Conservation (phyloP, 2,888 invertebrate genomes). For the Micropterix aruncella region DNA sequence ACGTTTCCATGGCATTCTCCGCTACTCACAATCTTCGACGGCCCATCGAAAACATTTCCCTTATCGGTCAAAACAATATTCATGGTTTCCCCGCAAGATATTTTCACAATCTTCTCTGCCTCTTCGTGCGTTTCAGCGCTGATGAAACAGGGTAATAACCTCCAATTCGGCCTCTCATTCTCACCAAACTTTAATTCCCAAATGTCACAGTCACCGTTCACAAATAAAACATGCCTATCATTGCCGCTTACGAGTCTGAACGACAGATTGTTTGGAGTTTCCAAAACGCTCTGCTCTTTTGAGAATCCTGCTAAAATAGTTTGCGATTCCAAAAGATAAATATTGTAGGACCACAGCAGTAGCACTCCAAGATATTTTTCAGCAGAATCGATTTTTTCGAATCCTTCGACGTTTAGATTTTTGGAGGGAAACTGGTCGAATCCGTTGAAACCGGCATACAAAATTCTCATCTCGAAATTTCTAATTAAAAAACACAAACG, state of each 20-base stretch:
- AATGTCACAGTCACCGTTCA: constrained; percentile 25
- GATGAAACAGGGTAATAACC: constrained; percentile 13
- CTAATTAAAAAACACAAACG: too few species aligned
- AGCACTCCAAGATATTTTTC: too few species aligned
- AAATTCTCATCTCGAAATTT: too few species aligned
- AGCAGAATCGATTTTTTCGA: too few species aligned
- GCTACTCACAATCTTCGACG: constrained; percentile 42
- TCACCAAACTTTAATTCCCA: constrained; percentile 16
- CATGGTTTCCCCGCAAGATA: constrained; percentile 30
- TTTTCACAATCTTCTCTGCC: constrained; percentile 21
- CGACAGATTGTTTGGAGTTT: constrained; percentile 19
- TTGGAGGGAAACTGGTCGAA: too few species aligned
- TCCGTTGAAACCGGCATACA: too few species aligned
- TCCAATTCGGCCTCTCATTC: constrained; percentile 18
- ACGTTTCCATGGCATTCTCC: constrained; percentile 35
- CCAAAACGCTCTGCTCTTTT: constrained; percentile 18
- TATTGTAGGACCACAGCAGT: constrained; percentile 30
- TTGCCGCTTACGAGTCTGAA: constrained; percentile 13
- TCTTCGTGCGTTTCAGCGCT: constrained; percentile 4
- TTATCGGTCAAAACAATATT: constrained; percentile 26
- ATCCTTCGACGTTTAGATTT: too few species aligned
- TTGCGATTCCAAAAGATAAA: constrained; percentile 18
- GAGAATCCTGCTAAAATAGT: constrained; percentile 25
- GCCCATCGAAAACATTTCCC: constrained; percentile 47
- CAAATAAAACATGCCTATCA: constrained; percentile 15